Conservation (phyloP, 2,797 vertebrate genomes). For the Diplodus sargus region DNA sequence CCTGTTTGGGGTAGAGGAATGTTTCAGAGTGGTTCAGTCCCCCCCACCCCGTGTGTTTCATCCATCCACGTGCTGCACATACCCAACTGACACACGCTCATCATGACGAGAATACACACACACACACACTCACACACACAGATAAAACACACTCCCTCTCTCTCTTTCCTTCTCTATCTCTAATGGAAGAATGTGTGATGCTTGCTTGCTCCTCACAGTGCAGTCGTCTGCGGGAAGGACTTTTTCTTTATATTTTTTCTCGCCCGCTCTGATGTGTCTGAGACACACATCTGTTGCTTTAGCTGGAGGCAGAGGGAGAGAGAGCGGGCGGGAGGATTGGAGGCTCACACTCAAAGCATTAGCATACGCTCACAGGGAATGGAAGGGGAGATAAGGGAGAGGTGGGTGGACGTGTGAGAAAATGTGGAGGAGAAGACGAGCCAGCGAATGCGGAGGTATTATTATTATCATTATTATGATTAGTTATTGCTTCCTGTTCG, state of each 20-base stretch:
- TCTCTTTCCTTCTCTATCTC: slow-evolving; percentile 29
- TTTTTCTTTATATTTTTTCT: slow-evolving; percentile 26
- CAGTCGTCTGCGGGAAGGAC: slow-evolving; percentile 31
- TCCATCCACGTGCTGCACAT: slow-evolving; percentile 77
- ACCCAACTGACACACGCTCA: slow-evolving; percentile 60
- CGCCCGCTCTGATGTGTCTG: slow-evolving; percentile 30
- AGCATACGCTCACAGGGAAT: slow-evolving; percentile 56
- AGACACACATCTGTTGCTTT: slow-evolving; percentile 81
- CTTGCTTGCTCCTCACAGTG: slow-evolving; percentile 39
- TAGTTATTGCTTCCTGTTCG: slow-evolving; percentile 7
- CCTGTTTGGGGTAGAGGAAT: slow-evolving; percentile 69
- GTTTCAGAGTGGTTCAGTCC: slow-evolving; percentile 54
- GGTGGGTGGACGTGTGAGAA: slow-evolving; percentile 61
- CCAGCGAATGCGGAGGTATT: slow-evolving; percentile 6
- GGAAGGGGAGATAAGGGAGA: slow-evolving; percentile 64
- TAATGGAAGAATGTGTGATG: slow-evolving; percentile 53
- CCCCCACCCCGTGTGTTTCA: slow-evolving; percentile 53
- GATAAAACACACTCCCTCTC: background rate
- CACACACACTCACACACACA: slow-evolving; percentile 6
- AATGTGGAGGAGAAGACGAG: slow-evolving; percentile 38
- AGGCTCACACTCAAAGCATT: slow-evolving; percentile 61
- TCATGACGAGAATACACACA: slow-evolving; percentile 42
- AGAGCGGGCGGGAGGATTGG: slow-evolving; percentile 44
- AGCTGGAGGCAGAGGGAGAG: slow-evolving; percentile 60
- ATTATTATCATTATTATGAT: slow-evolving; percentile 10